phyloP scores from a whole-genome alignment of 2,797 vertebrate genomes.

The Hoplostethus mediterraneus region DNA sequence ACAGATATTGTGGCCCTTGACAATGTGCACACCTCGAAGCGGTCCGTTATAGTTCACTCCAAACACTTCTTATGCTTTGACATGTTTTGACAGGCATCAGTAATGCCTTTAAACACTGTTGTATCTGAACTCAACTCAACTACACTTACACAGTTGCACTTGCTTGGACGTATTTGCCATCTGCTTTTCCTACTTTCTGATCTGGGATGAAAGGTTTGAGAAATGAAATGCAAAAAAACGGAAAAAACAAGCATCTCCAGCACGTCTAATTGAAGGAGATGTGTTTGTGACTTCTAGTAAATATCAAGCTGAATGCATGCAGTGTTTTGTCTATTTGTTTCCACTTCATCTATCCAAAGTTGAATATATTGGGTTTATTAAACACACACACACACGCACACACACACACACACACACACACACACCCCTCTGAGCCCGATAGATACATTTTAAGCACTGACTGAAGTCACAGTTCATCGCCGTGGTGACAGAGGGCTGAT shows the following conservation, averaged over 20 bases:
- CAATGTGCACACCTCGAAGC: not conserved
- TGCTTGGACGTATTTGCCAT: not conserved
- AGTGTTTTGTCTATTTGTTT: not conserved
- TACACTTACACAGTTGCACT: not conserved
- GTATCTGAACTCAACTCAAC: not conserved
- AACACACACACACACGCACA: not conserved
- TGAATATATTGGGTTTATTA: constrained; percentile 2
- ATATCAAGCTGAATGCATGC: not conserved
- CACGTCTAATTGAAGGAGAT: too few relatives aligned
- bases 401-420: not conserved
- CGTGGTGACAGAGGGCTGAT: not conserved
- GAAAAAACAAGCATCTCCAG: too few relatives aligned
- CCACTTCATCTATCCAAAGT: not conserved
- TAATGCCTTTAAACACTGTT: not conserved
- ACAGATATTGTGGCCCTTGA: not conserved
- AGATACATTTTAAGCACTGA: not conserved
- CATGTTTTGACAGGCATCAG: too few relatives aligned
- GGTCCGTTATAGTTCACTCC: not conserved
- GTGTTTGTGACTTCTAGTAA: too few relatives aligned
- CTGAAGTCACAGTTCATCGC: not conserved
- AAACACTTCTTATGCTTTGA: not conserved
- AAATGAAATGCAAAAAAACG: too few relatives aligned
- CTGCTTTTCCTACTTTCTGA: too few relatives aligned
- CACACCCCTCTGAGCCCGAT: not conserved
- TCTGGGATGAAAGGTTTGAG: too few relatives aligned